Conservation (phyloP, 2,888 invertebrate genomes). For the Frankliniella fusca region DNA sequence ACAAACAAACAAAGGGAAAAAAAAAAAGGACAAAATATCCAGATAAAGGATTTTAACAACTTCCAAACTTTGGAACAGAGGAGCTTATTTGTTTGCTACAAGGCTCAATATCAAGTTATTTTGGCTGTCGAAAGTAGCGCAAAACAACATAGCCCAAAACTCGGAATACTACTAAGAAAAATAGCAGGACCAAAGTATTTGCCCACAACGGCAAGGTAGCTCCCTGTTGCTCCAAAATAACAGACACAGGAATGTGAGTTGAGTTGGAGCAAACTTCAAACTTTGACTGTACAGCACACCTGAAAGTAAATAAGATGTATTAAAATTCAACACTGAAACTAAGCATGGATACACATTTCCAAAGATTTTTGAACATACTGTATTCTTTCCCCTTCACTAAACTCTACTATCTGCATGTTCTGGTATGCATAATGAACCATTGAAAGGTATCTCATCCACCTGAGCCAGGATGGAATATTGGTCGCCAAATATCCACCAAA, state of each 20-base stretch:
- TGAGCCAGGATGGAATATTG: constrained; percentile 66
- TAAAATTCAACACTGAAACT: constrained; percentile 4
- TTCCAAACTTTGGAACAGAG: neutral
- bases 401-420: constrained; percentile 75
- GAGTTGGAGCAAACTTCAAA: constrained; percentile 59
- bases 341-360: constrained; percentile 15
- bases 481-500: constrained; percentile 72
- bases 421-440: constrained; percentile 77
- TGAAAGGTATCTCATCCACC: constrained; percentile 70
- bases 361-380: constrained; percentile 21
- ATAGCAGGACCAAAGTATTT: constrained; percentile 65
- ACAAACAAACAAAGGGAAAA: neutral
- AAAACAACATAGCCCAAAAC: constrained; percentile 68
- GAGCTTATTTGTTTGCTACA: neutral
- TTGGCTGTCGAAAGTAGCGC: constrained; percentile 64
- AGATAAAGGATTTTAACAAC: neutral
- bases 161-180: constrained; percentile 67
- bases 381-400: constrained; percentile 52
- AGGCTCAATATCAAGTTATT: constrained; percentile 47
- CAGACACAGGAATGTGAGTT: constrained; percentile 60
- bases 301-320: constrained; percentile 44
- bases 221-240: constrained; percentile 63
- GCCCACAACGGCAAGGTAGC: constrained; percentile 65
- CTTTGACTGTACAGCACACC: constrained; percentile 64
- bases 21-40: neutral